Evolutionary conservation across 2,113 vertebrate species (phyloP).

Genomic region (Brevimyrus niger): DNA sequence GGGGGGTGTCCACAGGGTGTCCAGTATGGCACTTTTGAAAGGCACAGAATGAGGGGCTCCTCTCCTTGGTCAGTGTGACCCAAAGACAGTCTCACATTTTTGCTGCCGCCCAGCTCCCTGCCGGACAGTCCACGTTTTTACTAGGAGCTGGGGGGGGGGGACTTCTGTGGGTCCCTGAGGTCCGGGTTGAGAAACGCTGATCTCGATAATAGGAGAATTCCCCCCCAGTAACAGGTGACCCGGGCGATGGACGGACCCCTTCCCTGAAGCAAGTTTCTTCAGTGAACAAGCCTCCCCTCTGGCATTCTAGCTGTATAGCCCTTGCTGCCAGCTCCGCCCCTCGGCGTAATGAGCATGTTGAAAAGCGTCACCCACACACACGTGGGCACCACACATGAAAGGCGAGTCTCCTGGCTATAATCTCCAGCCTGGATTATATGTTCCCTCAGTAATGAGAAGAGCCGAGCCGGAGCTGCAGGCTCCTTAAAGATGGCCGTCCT

Average conservation of each 20-base stretch:
- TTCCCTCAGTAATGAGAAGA: neutral
- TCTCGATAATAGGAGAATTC: neutral
- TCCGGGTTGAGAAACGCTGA: neutral
- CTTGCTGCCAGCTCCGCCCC: neutral
- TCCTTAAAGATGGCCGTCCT: neutral
- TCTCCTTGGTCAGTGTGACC: neutral
- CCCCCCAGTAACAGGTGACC: neutral
- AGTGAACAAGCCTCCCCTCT: neutral
- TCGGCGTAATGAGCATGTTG: neutral
- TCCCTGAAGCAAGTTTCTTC: neutral
- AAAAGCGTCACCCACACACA: neutral
- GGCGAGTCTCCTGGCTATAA: neutral
- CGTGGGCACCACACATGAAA: neutral
- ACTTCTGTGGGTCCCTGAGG: too few species aligned
- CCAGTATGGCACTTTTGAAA: neutral
- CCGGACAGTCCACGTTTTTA: neutral
- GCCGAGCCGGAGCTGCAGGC: neutral
- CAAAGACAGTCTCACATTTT: neutral
- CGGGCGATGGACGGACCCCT: neutral
- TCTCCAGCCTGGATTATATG: neutral
- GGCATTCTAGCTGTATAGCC: neutral
- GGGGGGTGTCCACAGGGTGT: neutral
- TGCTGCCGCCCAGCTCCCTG: neutral
- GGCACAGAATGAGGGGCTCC: neutral
- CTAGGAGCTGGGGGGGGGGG: too few species aligned